phyloP scores from a whole-genome alignment of 1,140 invertebrate genomes.

The Megathymus violae region DNA sequence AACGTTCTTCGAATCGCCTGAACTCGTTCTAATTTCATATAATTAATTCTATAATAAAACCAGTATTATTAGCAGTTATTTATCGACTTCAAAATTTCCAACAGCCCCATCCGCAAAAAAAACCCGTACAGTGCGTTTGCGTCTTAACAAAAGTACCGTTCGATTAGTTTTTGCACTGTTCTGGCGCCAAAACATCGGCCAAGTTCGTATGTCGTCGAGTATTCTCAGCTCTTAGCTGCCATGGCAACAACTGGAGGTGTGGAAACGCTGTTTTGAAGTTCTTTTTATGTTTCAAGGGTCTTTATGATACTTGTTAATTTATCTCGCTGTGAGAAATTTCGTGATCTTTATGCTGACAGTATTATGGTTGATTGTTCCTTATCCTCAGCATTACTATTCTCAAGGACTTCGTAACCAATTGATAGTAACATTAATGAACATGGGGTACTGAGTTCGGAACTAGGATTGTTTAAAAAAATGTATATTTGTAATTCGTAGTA shows the following conservation, averaged over 20 bases:
- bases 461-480: too few species aligned
- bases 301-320: constrained; percentile 4
- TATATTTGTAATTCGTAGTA: too few species aligned
- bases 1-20: too few species aligned
- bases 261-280: constrained; percentile 24
- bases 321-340: neutral
- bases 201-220: neutral
- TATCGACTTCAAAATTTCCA: constrained; percentile 6
- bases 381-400: neutral
- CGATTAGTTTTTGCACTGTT: constrained; percentile 10
- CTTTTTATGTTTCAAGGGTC: constrained; percentile 25
- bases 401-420: neutral
- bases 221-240: constrained; percentile 4
- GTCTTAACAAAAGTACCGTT: constrained; percentile 27
- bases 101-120: constrained; percentile 4
- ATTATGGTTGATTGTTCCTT: neutral
- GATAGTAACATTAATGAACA: neutral
- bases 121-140: constrained; percentile 17
- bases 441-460: neutral
- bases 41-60: too few species aligned
- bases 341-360: neutral
- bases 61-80: too few species aligned
- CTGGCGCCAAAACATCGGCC: constrained; percentile 33
- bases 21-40: too few species aligned
- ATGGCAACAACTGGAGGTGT: neutral